These are phyloP conservation scores for Cheilosia scutellata DNA, from an alignment of 2,888 invertebrate genomes.

Conservation along the genomic window DNA sequence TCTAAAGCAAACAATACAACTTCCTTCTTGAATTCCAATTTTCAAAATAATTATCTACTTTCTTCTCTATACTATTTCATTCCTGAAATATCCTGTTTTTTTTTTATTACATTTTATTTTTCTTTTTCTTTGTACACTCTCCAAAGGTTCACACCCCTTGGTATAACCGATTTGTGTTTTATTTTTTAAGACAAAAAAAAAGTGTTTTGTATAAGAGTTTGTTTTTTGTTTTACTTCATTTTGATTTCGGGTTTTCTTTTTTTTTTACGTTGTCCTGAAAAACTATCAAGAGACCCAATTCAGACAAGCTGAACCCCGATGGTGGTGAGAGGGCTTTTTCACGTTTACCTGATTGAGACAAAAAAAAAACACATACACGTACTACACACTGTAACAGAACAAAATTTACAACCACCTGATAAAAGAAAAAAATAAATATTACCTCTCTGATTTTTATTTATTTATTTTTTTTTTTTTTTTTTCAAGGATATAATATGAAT, in stretches of 20 bases:
- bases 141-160: conserved; percentile 64
- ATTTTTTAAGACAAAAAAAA: background rate
- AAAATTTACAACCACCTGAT: conserved; percentile 55
- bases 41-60: conserved; percentile 63
- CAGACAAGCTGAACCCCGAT: background rate
- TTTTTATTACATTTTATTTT: conserved; percentile 33
- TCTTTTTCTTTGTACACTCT: conserved; percentile 37
- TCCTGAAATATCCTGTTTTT: conserved; percentile 67
- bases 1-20: conserved; percentile 67
- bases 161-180: conserved; percentile 38
- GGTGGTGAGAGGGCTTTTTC: conserved; percentile 30
- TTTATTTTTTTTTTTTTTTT: background rate
- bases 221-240: conserved; percentile 72
- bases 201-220: background rate
- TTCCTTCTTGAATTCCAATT: conserved; percentile 77
- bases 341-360: conserved; percentile 20
- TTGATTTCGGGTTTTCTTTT: conserved; percentile 40
- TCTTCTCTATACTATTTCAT: conserved; percentile 72
- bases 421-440: conserved; percentile 12
- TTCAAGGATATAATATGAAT: conserved; percentile 35
- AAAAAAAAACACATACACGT: conserved; percentile 22
- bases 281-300: background rate
- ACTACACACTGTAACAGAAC: conserved; percentile 24
- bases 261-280: background rate
- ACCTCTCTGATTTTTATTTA: background rate